Evolutionary conservation across 1,140 invertebrate species (phyloP).

Genomic region (Tribolium castaneum): DNA sequence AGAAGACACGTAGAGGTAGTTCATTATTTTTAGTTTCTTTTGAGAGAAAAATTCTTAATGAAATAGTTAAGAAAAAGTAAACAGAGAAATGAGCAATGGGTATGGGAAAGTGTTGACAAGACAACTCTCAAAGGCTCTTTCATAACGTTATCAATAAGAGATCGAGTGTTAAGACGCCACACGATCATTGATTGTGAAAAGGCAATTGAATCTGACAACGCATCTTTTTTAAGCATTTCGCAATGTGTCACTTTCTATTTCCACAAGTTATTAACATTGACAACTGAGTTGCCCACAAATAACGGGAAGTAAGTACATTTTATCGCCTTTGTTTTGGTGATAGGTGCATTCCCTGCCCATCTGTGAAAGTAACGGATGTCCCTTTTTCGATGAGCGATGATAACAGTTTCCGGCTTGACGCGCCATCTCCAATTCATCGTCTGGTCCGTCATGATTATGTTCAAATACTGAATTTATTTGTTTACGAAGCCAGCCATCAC

Average conservation of each 20-base stretch:
- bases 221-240: background rate
- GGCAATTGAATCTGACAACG: background rate
- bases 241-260: background rate
- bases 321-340: background rate
- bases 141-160: background rate
- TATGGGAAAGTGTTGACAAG: background rate
- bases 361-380: constrained; percentile 16
- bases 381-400: constrained; percentile 22
- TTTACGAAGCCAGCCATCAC: constrained; percentile 1
- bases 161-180: background rate
- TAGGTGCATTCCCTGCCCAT: background rate
- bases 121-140: background rate
- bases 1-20: background rate
- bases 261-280: background rate
- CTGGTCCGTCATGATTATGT: constrained; percentile 6
- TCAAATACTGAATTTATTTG: constrained; percentile 7
- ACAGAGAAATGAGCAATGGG: background rate
- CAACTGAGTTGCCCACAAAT: background rate
- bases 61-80: background rate
- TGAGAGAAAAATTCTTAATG: too few relatives aligned
- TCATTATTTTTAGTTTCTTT: background rate
- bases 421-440: constrained; percentile 9
- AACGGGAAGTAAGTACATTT: constrained; percentile 9
- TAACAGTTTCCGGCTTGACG: constrained; percentile 18
- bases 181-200: background rate